phyloP scores from a whole-genome alignment of 2,113 vertebrate genomes.

The Chaenocephalus aceratus region DNA sequence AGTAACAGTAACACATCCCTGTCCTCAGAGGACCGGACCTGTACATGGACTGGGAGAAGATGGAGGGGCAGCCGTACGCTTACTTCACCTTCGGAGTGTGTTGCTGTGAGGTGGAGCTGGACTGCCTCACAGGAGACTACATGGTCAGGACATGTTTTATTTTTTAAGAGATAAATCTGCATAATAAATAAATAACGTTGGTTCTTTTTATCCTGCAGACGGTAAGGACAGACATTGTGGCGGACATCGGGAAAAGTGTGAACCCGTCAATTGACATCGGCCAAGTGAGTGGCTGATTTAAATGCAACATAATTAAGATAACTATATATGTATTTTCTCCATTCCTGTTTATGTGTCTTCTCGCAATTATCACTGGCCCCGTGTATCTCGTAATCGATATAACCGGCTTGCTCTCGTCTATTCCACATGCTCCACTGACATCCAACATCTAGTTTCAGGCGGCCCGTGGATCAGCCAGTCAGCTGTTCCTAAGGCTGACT shows the following conservation, averaged over 20 bases:
- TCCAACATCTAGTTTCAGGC: too few species aligned
- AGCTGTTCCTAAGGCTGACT: too few species aligned
- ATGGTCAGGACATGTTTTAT: slow-evolving; percentile 80
- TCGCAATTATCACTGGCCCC: too few species aligned
- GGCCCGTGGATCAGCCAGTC: too few species aligned
- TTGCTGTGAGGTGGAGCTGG: slow-evolving; percentile 93
- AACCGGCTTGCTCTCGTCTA: too few species aligned
- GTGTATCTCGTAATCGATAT: too few species aligned
- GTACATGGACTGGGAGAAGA: slow-evolving; percentile 90
- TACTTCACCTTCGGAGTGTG: slow-evolving; percentile 88
- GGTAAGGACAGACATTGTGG: slow-evolving; percentile 87
- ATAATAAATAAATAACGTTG: neutral
- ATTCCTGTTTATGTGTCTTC: too few species aligned
- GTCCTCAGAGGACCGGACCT: slow-evolving; percentile 84
- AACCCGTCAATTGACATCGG: slow-evolving; percentile 92
- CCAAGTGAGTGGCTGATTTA: slow-evolving; percentile 82
- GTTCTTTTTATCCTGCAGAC: slow-evolving; percentile 79
- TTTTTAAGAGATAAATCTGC: neutral
- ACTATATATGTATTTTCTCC: too few species aligned
- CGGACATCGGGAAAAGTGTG: slow-evolving; percentile 87
- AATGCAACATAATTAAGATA: too few species aligned
- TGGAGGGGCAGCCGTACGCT: slow-evolving; percentile 85
- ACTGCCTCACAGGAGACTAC: slow-evolving; percentile 92
- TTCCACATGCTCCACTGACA: too few species aligned
- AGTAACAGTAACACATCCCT: neutral